Evolutionary conservation across 2,888 invertebrate genomes (phyloP), one percentile per base, ranked within the genome.

Genomic region (Linhomoeus sp.): DNA sequence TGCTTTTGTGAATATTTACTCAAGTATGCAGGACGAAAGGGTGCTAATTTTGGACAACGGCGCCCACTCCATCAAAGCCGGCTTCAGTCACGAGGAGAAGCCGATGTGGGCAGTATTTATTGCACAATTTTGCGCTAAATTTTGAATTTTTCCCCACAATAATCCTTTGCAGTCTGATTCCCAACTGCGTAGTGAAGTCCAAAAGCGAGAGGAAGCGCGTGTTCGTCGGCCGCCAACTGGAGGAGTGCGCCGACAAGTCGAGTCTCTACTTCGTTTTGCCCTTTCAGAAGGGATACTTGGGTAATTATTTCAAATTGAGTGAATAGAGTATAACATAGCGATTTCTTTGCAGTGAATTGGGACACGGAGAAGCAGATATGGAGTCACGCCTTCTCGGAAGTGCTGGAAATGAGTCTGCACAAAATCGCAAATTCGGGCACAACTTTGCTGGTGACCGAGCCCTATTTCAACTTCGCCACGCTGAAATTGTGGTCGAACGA

Each of bases 181-280:
- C 92, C 1, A 97, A 97, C 68, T 87, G 85, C 61, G 83, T 97
- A 26, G 86, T 88, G 76, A 99, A 99, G 73, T 90, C 90, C 0
- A 94, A 92, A 68, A 86, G 85, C 45, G 94, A 97, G 67, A 72
- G 88, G 46, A 77, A 90, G 14, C 75, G 94, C 40, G 80, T 86
- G 0, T 99, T 92, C 66, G 77, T 97, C 47, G 92, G 81, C 0
- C 78, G 80, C 58, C 92, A 97, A 71, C 80, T 97, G 19, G 84
- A 92, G 51, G 92, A 94, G 56, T 94, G 94, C 63, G 75, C 88
- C 25, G 97, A 99, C 65, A 80, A 85, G 1, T 88, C 92, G 0
- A 86, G 90, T 0, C 70, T 99, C 1, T 99, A 80, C 67, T 97
- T 85, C 64, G 78, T 90, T 46, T 70, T 92, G 46, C 83, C 92